These are phyloP conservation scores for Chauna torquata DNA, from an alignment of 2,113 vertebrate genomes.

Conservation along the genomic window DNA sequence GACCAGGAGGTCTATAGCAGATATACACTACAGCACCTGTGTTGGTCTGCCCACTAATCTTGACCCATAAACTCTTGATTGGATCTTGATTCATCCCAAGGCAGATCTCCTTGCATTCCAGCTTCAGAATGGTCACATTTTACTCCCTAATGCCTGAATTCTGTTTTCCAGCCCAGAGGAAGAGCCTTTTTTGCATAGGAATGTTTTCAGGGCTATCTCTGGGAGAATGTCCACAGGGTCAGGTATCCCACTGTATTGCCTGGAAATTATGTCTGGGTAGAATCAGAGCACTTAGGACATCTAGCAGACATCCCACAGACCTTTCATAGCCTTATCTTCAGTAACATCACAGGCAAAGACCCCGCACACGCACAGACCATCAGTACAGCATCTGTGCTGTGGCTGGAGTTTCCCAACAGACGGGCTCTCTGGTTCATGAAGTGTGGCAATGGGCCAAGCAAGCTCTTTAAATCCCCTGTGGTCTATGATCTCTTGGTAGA, in stretches of 20 bases:
- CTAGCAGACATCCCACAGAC: background rate
- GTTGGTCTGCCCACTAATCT: background rate
- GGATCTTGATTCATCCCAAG: background rate
- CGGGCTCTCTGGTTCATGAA: background rate
- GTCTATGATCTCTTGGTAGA: fast-evolving
- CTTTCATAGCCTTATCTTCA: background rate
- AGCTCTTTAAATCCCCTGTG: background rate
- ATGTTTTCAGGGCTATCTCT: background rate
- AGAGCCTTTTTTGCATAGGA: background rate
- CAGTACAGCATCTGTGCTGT: too few relatives aligned
- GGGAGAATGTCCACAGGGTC: background rate
- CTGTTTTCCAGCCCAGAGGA: background rate
- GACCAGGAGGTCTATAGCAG: too few relatives aligned
- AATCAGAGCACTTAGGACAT: background rate
- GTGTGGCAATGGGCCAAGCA: background rate
- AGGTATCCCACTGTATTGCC: background rate
- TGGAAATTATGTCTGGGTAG: background rate
- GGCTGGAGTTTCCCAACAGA: fast-evolving
- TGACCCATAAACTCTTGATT: background rate
- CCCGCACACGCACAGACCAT: background rate
- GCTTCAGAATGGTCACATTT: background rate
- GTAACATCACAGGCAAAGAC: background rate
- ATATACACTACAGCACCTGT: too few relatives aligned
- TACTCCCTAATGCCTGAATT: background rate
- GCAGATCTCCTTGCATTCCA: background rate